Evolutionary conservation across 2,888 invertebrate species (phyloP), one percentile per base, ranked within the genome.

Genomic region (Chironomus riparius): DNA sequence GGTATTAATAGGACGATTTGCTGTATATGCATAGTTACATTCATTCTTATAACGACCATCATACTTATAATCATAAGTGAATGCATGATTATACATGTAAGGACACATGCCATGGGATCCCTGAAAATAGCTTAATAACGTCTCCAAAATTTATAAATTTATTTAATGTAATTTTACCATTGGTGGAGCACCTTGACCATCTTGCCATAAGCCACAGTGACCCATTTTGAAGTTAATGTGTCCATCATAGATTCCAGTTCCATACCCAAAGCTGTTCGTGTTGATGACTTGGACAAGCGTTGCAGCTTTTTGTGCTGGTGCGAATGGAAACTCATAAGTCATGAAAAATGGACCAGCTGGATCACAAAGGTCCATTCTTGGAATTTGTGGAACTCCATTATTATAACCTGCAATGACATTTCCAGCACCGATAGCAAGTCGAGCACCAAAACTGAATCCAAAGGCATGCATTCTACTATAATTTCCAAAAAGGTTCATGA

Each of bases 221-320:
- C 80, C 80, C 80, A 80, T 79, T 70, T 78, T 78, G 79, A 80
- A 80, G 77, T 80, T 78, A 74, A 80, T 80, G 77, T 80, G 79
- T 47, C 80, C 80, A 15, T 80, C 80, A 62, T 81, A 72, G 12
- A 61, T 80, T 2, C 81, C 78, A 1, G 83, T 83, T 15, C 83
- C 83, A 73, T 83, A 83, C 2, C 38, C 38, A 38, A 38, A 38
- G 10, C 38, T 38, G 4, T 38, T 38, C 2, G 38, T 38, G 10
- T 38, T 38, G 7, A 38, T 38, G 1, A 65, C 83, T 83, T 2
- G 81, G 79, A 24, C 82, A 82, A 0, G 83, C 80, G 68, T 83
- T 76, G 81, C 82, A 3, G 83, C 82, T 78, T 82, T 80, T 71
- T 81, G 79, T 0, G 83, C 83, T 0, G 83, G 80, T 24, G 79